Evolutionary conservation across 35 echinoderm and acorn worm genomes (phyloP), one percentile per base, ranked within the genome.

Genomic region (Eucidaris tribuloides): DNA sequence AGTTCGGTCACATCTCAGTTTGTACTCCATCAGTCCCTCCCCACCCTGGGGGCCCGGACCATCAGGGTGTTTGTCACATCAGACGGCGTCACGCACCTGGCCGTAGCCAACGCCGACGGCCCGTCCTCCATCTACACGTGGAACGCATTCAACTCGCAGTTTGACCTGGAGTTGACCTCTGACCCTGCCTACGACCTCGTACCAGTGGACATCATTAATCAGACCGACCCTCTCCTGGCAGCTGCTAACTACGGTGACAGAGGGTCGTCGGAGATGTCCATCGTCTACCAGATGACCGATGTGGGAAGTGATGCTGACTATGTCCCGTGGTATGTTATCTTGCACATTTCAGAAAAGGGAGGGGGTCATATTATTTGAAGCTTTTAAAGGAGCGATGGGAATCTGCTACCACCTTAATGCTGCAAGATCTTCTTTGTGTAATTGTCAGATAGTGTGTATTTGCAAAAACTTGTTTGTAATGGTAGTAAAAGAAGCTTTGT

Each of bases 301-400:
- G 48, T 96, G 7, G 71, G 63, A 28, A 48, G 36, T 2, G 62
- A 82, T 43, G 65, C 93, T 23, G 93, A 96, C 72, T 96, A 83
- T 84, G 79, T 96, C 22, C 79, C 93, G 34, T 81, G 93, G 93
- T 96, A 70, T n/a, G n/a, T n/a, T n/a, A n/a, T n/a, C n/a, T n/a
- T n/a, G n/a, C n/a, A n/a, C n/a, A n/a, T n/a, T n/a, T n/a, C n/a
- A n/a, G n/a, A n/a, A n/a, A n/a, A n/a, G n/a, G n/a, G n/a, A n/a
- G n/a, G n/a, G n/a, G n/a, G n/a, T n/a, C n/a, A n/a, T n/a, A n/a
- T n/a, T n/a, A n/a, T n/a, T n/a, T n/a, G n/a, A n/a, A n/a, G n/a
- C n/a, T n/a, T n/a, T n/a, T n/a, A n/a, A n/a, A n/a, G n/a, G n/a
- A n/a, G n/a, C n/a, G n/a, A n/a, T n/a, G n/a, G n/a, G n/a, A n/a